Percentiles rank a stretch among this genome's conserved stretches.
Conservation (phyloP, 2,113 vertebrate genomes). For the Oryzias javanicus region DNA sequence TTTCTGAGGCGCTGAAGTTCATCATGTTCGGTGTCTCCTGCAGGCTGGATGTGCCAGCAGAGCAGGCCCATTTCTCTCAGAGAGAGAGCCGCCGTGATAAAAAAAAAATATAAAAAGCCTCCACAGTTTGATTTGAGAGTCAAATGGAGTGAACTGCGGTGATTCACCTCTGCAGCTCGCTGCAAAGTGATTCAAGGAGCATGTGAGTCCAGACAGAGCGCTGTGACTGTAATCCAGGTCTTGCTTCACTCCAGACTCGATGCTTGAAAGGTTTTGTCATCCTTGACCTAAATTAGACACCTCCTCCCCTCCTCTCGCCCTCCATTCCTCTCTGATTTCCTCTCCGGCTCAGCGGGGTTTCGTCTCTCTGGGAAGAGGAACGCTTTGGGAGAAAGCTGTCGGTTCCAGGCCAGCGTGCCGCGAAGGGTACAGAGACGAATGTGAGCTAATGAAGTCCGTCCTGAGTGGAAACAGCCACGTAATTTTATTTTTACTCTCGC, state of each 20-base stretch:
- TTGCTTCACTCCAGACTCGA: constrained; percentile 15
- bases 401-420: constrained; percentile 30
- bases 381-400: constrained; percentile 41
- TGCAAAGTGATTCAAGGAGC: constrained; percentile 39
- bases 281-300: constrained; percentile 57
- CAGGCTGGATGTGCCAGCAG: too few species aligned
- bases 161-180: constrained; percentile 29
- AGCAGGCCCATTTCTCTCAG: too few species aligned
- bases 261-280: constrained; percentile 43
- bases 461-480: constrained; percentile 36
- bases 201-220: constrained; percentile 14
- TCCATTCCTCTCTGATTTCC: constrained; percentile 42
- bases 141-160: background rate
- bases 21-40: too few species aligned
- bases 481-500: constrained; percentile 1
- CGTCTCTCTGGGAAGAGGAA: constrained; percentile 35
- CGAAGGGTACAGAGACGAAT: constrained; percentile 42
- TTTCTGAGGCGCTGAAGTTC: too few species aligned
- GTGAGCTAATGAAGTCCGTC: constrained; percentile 57
- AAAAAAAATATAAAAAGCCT: too few species aligned
- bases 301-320: constrained; percentile 1
- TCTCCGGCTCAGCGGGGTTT: constrained; percentile 44
- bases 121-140: too few species aligned
- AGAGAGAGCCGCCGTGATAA: too few species aligned
- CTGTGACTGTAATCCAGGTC: constrained; percentile 27